Base-by-base conservation (phyloP, 2,113 vertebrate species). In the Proteles cristata region DNA sequence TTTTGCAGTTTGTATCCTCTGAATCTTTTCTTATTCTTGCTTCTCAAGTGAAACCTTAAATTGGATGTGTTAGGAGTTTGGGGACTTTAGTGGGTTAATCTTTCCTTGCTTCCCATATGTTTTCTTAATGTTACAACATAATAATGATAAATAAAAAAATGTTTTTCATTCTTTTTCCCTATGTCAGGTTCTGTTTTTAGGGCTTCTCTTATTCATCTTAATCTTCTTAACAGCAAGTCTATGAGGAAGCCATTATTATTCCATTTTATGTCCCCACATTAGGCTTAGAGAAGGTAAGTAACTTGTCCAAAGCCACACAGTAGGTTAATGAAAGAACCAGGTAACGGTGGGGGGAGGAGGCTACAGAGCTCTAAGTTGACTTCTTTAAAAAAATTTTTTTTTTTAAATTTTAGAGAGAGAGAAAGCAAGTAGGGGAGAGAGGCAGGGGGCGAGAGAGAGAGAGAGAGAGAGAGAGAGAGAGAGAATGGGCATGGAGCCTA, bases 21-120 rank as follows among this genome's bases (percentile, higher is more conserved):
- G 69, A 92, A 92, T 94, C 90, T 90, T 91, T 87, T 77, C 69
- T n/a, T 79, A 69, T 69, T 96, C 83, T 89, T 87, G 63, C 23
- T 95, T 96, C 82, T 98, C 80, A 84, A 95, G 71, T 88, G 94
- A 96, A 95, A 96, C 55, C 66, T 96, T 82, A 92, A 90, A 45
- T 87, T 88, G 95, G 87, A 81, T 58, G 95, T 61, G 33, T 55
- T 58, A 86, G n/a, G 96, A 95, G 45, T 90, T 92, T 77, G 33
- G 58, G 35, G 74, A 92, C 76, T 92, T 85, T 80, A 71, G 91
- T 73, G 66, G 83, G 61, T 53, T 50, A 53, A 94, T 90, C 73
- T 25, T 88, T 95, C 92, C 81, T 92, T 94, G 80, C 25, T 82
- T 96, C 81, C 28, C 19, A 21, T 69, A 50, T 81, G 10, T 69